Percentiles rank a stretch among this genome's conserved stretches.
phyloP scores from a whole-genome alignment of 2,113 vertebrate genomes.

The Heptranchias perlo region DNA sequence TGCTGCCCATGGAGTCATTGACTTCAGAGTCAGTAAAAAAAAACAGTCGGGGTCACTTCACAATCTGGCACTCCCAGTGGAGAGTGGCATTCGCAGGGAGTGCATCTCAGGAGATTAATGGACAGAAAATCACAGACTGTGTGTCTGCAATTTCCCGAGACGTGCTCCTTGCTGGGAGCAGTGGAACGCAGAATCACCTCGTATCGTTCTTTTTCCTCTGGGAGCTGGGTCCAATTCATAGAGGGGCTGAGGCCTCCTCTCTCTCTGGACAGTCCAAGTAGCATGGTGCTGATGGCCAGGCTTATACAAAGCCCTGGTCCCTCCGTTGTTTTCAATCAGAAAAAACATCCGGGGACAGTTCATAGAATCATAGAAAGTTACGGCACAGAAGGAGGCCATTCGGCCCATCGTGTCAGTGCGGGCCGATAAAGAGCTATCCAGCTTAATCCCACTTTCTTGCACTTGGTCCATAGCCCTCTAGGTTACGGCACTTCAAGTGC shows the following conservation, averaged over 20 bases:
- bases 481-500: too few relatives aligned
- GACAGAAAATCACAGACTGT: not conserved
- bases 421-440: too few relatives aligned
- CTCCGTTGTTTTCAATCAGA: too few relatives aligned
- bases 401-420: too few relatives aligned
- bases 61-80: not conserved
- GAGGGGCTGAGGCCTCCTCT: not conserved
- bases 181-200: not conserved
- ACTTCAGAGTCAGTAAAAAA: not conserved
- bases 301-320: not conserved
- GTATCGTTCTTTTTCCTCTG: not conserved
- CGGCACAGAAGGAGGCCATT: too few relatives aligned
- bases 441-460: too few relatives aligned
- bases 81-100: not conserved
- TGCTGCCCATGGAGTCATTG: too few relatives aligned
- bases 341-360: too few relatives aligned
- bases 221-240: not conserved
- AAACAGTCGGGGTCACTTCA: not conserved
- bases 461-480: too few relatives aligned
- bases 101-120: not conserved
- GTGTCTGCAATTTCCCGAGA: not conserved
- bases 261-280: not conserved
- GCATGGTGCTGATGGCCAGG: not conserved
- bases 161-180: not conserved
- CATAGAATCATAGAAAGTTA: too few relatives aligned